These are phyloP conservation scores for Dicaeum eximium DNA, from an alignment of 2,113 vertebrate genomes.

Conservation along the genomic window DNA sequence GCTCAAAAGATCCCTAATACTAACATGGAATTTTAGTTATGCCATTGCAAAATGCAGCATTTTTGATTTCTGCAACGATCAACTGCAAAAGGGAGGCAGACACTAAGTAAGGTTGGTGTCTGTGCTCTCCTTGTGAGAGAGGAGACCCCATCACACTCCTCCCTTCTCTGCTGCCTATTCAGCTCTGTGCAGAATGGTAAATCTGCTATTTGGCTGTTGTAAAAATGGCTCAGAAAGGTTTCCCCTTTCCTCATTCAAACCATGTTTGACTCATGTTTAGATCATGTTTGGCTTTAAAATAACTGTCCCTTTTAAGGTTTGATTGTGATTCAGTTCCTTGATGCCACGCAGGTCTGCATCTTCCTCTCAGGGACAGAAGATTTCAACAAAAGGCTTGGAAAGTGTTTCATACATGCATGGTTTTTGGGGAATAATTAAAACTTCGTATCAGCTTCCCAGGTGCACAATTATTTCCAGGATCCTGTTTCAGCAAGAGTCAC, in stretches of 20 bases:
- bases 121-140: fast-evolving
- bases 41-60: not conserved
- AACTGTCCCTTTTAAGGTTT: not conserved
- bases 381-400: not conserved
- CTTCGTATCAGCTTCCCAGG: not conserved
- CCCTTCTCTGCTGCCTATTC: not conserved
- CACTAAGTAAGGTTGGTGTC: not conserved
- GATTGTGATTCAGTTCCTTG: not conserved
- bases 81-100: not conserved
- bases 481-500: not conserved
- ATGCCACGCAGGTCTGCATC: not conserved
- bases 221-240: not conserved
- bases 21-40: not conserved
- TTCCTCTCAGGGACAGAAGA: not conserved
- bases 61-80: not conserved
- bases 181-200: not conserved
- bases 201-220: not conserved
- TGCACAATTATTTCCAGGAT: not conserved
- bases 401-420: not conserved
- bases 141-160: not conserved
- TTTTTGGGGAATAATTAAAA: not conserved
- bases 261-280: not conserved
- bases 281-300: not conserved
- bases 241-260: not conserved
- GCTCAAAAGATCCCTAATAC: not conserved